Percentiles rank a stretch among this genome's conserved stretches.
phyloP scores from a whole-genome alignment of 1,140 invertebrate genomes.

The Anastatus disparis region DNA sequence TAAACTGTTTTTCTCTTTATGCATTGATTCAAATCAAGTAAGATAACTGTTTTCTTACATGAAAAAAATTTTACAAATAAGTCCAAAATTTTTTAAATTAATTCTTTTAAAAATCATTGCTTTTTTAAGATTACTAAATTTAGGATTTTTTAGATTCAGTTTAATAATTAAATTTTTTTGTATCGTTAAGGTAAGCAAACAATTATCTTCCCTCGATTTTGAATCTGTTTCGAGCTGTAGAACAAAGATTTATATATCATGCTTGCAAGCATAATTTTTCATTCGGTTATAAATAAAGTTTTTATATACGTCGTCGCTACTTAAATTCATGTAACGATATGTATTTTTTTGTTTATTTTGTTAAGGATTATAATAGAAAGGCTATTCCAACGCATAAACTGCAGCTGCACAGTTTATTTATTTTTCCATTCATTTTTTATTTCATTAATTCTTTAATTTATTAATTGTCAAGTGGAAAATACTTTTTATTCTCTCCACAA shows the following conservation, averaged over 20 bases:
- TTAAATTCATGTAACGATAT: slow-evolving; percentile 43
- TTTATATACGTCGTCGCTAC: slow-evolving; percentile 27
- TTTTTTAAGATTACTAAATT: too few relatives aligned
- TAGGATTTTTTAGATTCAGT: too few relatives aligned
- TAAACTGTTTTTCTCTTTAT: slow-evolving; percentile 11
- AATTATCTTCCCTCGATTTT: too few relatives aligned
- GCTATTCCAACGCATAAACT: slow-evolving; percentile 14
- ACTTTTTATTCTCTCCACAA: slow-evolving; percentile 16
- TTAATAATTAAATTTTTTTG: too few relatives aligned
- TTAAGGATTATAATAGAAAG: slow-evolving; percentile 35
- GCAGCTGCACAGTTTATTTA: slow-evolving; percentile 13
- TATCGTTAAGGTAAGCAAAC: too few relatives aligned
- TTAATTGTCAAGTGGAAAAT: slow-evolving; percentile 31
- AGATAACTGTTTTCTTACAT: too few relatives aligned
- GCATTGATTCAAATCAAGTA: too few relatives aligned
- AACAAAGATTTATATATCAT: slow-evolving; percentile 11
- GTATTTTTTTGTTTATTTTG: slow-evolving; percentile 34
- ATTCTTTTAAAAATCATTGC: too few relatives aligned
- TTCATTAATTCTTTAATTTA: slow-evolving; percentile 3
- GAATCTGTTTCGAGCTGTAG: too few relatives aligned
- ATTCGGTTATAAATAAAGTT: slow-evolving; percentile 5
- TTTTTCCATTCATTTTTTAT: background rate
- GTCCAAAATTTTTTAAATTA: too few relatives aligned
- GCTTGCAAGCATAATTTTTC: background rate
- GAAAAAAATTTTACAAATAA: too few relatives aligned